These are phyloP conservation scores for Todus mexicanus DNA, from an alignment of 2,797 vertebrate species.

Conservation along the genomic window DNA sequence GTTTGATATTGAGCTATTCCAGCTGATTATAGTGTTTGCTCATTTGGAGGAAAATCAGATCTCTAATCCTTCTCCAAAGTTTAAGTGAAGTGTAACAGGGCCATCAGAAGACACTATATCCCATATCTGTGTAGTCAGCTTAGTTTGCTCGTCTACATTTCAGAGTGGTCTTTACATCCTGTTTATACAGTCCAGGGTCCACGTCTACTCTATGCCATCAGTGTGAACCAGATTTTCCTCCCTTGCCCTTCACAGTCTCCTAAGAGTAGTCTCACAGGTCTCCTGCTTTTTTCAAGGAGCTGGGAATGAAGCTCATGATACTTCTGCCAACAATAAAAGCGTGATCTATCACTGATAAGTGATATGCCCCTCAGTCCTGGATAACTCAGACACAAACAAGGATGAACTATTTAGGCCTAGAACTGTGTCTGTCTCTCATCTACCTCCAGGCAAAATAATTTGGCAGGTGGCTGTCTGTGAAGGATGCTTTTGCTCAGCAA, in stretches of 20 bases:
- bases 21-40: not conserved
- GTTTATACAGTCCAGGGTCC: not conserved
- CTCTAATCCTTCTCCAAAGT: not conserved
- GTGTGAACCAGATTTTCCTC: not conserved
- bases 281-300: not conserved
- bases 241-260: not conserved
- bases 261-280: not conserved
- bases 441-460: not conserved
- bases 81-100: not conserved
- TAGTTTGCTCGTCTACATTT: not conserved
- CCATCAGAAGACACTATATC: not conserved
- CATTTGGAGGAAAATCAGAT: not conserved
- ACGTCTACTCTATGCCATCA: not conserved
- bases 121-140: not conserved
- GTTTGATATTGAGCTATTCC: not conserved
- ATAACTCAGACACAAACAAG: not conserved
- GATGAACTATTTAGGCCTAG: not conserved
- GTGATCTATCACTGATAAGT: not conserved
- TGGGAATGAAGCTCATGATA: not conserved
- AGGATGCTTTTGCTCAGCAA: not conserved
- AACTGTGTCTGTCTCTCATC: not conserved
- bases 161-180: not conserved
- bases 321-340: not conserved
- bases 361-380: not conserved
- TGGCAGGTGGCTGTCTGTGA: not conserved